These are phyloP conservation scores for Eurystomus gularis DNA, from an alignment of 2,113 vertebrate genomes.

Conservation along the genomic window DNA sequence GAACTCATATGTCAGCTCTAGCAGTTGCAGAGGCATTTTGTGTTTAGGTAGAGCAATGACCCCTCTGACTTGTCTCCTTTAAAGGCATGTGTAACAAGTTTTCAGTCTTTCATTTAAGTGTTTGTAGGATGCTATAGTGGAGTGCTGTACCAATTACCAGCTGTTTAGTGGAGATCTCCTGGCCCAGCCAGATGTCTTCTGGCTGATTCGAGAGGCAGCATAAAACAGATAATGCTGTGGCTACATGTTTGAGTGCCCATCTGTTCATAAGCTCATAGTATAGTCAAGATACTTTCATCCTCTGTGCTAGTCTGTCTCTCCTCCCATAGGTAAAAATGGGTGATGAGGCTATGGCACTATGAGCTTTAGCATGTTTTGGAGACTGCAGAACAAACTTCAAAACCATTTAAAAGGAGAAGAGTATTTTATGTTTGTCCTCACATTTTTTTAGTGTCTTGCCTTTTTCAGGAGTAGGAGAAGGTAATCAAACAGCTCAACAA, in stretches of 20 bases:
- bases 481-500: background rate
- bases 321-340: background rate
- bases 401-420: background rate
- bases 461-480: background rate
- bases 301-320: background rate
- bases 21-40: background rate
- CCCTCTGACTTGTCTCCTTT: background rate
- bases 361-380: background rate
- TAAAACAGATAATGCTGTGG: background rate
- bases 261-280: fast-evolving
- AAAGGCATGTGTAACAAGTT: background rate
- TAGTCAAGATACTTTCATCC: background rate
- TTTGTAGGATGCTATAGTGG: background rate
- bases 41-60: background rate
- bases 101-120: background rate
- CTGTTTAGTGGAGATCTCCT: background rate
- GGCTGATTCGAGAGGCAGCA: background rate
- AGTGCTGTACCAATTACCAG: fast-evolving
- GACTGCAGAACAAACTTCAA: background rate
- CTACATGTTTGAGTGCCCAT: background rate
- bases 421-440: background rate
- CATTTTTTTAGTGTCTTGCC: background rate
- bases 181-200: background rate
- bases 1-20: background rate
- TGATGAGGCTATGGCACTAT: background rate